Base-by-base conservation (phyloP, 53 echinoderm and acorn worm species). In the Echinarachnius parma region DNA sequence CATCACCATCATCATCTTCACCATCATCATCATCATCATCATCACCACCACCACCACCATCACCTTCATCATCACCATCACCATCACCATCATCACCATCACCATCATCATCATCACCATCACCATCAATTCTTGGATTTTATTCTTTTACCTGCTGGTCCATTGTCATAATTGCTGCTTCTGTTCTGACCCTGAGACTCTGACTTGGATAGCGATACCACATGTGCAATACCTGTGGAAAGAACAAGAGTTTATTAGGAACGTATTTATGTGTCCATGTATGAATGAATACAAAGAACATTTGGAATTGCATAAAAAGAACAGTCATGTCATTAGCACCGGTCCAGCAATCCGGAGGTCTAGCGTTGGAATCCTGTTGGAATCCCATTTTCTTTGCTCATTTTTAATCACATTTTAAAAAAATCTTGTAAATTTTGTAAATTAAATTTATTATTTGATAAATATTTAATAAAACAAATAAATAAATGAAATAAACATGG, bases 191-290 rank as follows among this genome's bases (percentile, higher is more conserved):
- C 49, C 16, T 25, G 48, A 68, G 37, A 34, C 46, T 47, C 31
- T 7, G 28, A 14, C 32, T 47, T 29, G 31, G 66, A 31, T 16
- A 28, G 66, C 8, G 66, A 46, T 14, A 66, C 48, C 5, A 66
- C 48, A 29, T 66, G 66, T 28, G 66, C 66, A 5, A 66, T 66
- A 66, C 66, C 66, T 66, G 20, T 0, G 13, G 7, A 39, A 39
- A 39, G 7, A 39, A 39, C 39, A 39, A 39, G 39, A 39, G 13
- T 13, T 9, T 39, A n/a, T n/a, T n/a, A n/a, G 39, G 39, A 39
- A 13, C 7, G 13, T 5, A 9, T 13, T 9, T 9, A 39, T 39
- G 7, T 39, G 39, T 39, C 13, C 39, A 39, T 13, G 13, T 39
- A 39, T 9, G 13, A 39, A 39, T 39, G 39, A 39, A 39, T 13